Evolutionary conservation across 1,140 invertebrate species (phyloP).

Genomic region (Drosophila insularis): DNA sequence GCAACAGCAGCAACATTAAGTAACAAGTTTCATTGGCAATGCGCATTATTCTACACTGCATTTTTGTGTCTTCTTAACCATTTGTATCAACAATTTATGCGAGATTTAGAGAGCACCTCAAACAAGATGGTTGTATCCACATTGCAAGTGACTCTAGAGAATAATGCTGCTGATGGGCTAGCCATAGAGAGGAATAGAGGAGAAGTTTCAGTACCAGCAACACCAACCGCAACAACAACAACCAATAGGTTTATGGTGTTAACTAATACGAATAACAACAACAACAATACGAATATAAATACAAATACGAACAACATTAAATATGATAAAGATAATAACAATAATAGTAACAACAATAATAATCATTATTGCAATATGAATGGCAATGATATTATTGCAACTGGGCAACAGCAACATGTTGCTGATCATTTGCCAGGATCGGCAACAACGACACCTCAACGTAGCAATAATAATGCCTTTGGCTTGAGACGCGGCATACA

Average conservation of each 20-base stretch:
- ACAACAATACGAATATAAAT: slow-evolving; percentile 24
- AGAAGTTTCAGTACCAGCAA: slow-evolving; percentile 9
- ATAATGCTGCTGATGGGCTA: slow-evolving; percentile 30
- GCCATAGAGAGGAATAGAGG: slow-evolving; percentile 20
- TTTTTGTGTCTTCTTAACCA: slow-evolving; percentile 50
- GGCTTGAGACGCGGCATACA: slow-evolving; percentile 65
- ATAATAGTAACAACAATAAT: slow-evolving; percentile 42
- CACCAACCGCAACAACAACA: slow-evolving; percentile 15
- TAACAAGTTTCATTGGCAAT: slow-evolving; percentile 48
- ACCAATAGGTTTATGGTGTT: background rate
- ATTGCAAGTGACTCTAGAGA: slow-evolving; percentile 68
- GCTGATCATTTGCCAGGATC: slow-evolving; percentile 28
- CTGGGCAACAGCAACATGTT: background rate
- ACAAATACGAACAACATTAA: slow-evolving; percentile 33
- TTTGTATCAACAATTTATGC: slow-evolving; percentile 62
- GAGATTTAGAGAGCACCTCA: background rate
- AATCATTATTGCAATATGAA: slow-evolving; percentile 67
- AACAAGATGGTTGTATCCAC: slow-evolving; percentile 72
- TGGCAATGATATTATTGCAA: slow-evolving; percentile 59
- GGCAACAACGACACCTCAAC: slow-evolving; percentile 44
- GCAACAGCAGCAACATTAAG: slow-evolving; percentile 14
- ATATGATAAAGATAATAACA: slow-evolving; percentile 28
- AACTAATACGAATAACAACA: slow-evolving; percentile 26
- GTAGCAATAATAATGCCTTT: slow-evolving; percentile 40
- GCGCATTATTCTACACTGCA: slow-evolving; percentile 62